Evolutionary conservation across 92 coral and sea anemone genomes (phyloP), one percentile per base, ranked within the genome.

Genomic region (Meandrina meandrites): DNA sequence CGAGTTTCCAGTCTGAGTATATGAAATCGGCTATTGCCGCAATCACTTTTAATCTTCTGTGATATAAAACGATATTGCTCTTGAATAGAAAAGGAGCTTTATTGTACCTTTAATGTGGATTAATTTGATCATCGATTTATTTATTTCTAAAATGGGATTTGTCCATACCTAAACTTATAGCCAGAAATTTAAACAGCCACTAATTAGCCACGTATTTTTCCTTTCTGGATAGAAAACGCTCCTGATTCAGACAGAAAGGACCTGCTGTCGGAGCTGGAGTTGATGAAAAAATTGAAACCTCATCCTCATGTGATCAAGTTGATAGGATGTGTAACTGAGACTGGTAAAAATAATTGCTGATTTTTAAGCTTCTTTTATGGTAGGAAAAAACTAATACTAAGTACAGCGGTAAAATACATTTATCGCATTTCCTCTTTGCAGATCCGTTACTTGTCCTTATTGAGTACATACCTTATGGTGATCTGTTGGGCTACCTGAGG

Each of bases 321-420:
- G 24, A 85, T 85, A 82, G 88, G 88, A 75, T 85, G 88, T 75
- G 75, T 85, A 51, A 85, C 88, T 7, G 71, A 85, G 13, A 35
- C 82, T 58, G 88, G 88, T 85, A 85, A 83, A 27, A 22, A 37
- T 7, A 35, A 24, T 40, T 40, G 45, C 6, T 40, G 45, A 40
- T 6, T 40, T n/a, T 40, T 40, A 6, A 40, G 45, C 15, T 34
- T 2, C 16, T 34, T 4, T 22, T 17, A 57, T 57, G 15, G 60
- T 18, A 24, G 3, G 3, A 31, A 71, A 22, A 54, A 54, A 40
- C 45, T 40, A 19, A 14, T 30, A 10, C 8, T 2, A 21, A 8
- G 14, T 15, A 4, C 45, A 2, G 45, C 45, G 2, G 45, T 6
- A 40, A 6, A 40, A 6, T 40, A 40, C 45, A 40, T 40, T 16